Base-by-base conservation (phyloP, 2,113 vertebrate genomes). In the Cyprinodon tularosa region DNA sequence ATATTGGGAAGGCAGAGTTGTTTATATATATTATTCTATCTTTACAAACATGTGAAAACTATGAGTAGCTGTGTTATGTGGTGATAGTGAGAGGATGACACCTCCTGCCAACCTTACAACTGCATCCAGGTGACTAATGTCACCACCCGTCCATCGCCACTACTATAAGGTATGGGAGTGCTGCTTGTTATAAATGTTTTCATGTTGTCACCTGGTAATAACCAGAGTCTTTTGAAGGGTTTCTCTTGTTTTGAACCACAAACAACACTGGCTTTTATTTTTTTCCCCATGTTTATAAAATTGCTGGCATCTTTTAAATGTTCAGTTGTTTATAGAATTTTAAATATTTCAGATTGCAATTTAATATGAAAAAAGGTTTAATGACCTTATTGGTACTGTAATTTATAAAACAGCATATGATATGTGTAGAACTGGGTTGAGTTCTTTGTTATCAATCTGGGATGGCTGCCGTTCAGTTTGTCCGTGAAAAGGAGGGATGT, bases 61-160 rank as follows among this genome's bases (percentile, higher is more conserved):
- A 17, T 57, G 50, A 9, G 17, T 72, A 3, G 9, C 60, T 61
- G 42, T 69, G 37, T 29, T 40, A 12, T 63, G 66, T 13, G 71
- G 53, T 29, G 53, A 50, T 63, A 61, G 60, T 48, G 79, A 68
- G 59, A 70, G 44, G 62, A n/a, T 40, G 66, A 82, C 74, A 82
- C 73, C 44, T 66, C 61, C 66, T 83, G 77, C 76, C 80, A 81
- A 62, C 72, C 62, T 22, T 62, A 60, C 45, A 68, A 62, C 68
- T 68, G 47, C 67, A 69, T 78, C 39, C 74, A 85, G 68, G 69
- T 78, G 69, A 78, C 64, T 66, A 78, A 75, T 75, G 47, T 61
- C 17, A 72, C 48, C 74, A 77, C 61, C 72, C 81, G 76, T 62
- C 72, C 70, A 13, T 77, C 76, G 69, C 45, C 40, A 66, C 17